Evolutionary conservation across 1,140 invertebrate genomes (phyloP).

Genomic region (Bombus cullumanus): DNA sequence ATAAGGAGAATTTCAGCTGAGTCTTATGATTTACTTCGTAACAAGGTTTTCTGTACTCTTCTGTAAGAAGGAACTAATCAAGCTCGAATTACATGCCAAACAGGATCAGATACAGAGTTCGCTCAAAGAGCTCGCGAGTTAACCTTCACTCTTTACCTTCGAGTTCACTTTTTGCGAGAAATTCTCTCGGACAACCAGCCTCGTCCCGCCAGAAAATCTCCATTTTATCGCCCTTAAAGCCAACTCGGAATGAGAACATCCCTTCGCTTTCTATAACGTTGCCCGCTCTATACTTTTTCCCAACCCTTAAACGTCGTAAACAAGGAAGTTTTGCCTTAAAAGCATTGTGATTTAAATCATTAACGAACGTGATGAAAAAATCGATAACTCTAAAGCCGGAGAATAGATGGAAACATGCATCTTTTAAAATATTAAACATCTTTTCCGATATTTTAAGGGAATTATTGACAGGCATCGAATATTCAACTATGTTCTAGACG

Average conservation of each 20-base stretch:
- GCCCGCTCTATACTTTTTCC: neutral
- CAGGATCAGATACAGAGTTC: neutral
- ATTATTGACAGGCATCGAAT: no score
- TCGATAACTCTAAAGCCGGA: neutral
- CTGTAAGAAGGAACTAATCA: neutral
- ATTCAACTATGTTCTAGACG: no score
- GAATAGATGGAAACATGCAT: neutral
- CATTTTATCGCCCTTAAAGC: slow-evolving; percentile 24
- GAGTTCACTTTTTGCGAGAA: neutral
- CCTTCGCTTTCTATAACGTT: neutral
- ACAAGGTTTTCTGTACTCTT: neutral
- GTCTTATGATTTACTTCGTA: neutral
- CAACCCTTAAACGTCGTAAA: neutral
- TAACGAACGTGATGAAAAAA: neutral
- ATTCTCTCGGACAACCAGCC: neutral
- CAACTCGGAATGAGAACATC: neutral
- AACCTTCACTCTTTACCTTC: slow-evolving; percentile 11
- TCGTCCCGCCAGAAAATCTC: neutral
- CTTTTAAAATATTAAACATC: neutral
- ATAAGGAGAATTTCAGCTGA: neutral
- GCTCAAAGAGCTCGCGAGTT: neutral
- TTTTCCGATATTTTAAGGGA: no score
- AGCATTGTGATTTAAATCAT: neutral
- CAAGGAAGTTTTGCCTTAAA: neutral
- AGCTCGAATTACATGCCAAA: neutral